Conservation (phyloP, 2,888 invertebrate genomes). For the Chymomyza amoena region DNA sequence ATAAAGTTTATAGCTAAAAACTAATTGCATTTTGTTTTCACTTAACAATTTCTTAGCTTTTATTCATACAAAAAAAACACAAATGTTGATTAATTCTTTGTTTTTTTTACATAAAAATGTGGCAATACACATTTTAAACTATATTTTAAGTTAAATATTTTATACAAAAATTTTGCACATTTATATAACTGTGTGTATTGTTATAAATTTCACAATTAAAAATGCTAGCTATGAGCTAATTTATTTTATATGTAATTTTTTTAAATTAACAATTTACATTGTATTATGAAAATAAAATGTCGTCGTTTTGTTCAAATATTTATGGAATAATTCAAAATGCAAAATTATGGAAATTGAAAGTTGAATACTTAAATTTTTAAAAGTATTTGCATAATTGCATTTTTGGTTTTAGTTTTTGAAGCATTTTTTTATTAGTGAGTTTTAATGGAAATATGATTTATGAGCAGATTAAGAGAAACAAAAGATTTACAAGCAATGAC, state of each 20-base stretch:
- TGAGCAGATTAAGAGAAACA: neutral
- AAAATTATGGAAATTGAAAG: neutral
- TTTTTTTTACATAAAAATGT: slow-evolving; percentile 32
- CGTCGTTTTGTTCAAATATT: neutral
- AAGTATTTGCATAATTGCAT: slow-evolving; percentile 8
- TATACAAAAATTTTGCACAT: slow-evolving; percentile 17
- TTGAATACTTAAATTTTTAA: neutral
- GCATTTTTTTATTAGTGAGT: neutral
- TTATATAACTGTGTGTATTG: neutral
- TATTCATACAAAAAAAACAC: slow-evolving; percentile 25
- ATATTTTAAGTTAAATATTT: slow-evolving; percentile 13
- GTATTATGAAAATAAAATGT: neutral
- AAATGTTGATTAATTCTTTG: neutral
- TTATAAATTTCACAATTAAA: slow-evolving; percentile 26
- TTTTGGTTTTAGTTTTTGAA: slow-evolving; percentile 14
- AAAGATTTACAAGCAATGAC: neutral
- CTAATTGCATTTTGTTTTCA: slow-evolving; percentile 46
- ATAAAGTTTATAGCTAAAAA: slow-evolving; percentile 44
- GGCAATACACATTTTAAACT: slow-evolving; percentile 20
- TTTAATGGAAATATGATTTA: neutral
- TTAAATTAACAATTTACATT: slow-evolving; percentile 11
- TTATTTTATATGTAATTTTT: neutral
- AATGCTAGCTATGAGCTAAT: slow-evolving; percentile 48
- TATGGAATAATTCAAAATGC: neutral
- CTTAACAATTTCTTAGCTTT: slow-evolving; percentile 5